Evolutionary conservation across 2,113 vertebrate genomes (phyloP), one percentile per base, ranked within the genome.

Genomic region (Balaeniceps rex): DNA sequence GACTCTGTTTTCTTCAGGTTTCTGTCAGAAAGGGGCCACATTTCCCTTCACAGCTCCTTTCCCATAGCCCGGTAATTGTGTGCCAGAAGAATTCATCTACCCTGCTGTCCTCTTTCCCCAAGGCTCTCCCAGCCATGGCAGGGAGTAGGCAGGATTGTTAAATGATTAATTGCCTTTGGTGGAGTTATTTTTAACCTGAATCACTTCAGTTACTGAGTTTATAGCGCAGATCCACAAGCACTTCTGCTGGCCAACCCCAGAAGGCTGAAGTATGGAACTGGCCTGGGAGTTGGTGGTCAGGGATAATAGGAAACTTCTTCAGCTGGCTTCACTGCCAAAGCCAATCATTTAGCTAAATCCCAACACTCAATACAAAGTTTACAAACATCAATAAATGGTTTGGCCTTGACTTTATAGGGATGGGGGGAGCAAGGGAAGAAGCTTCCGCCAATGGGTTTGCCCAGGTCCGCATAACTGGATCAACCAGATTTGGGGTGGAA

Each of bases 131-230:
- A 96, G 90, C 87, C 36, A 46, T 87, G 91, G 81, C 89, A 90
- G 78, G 40, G 75, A 83, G 63, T 52, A 69, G 70, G 88, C 90
- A 95, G 86, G 70, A 47, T 79, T 96, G 94, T 90, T 90, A 83
- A 90, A 83, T 94, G 84, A 96, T 94, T 52, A 79, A 96, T 93
- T 88, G 82, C 70, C 33, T 91, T 94, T 88, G 78, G 52, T 79
- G 58, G 66, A 65, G 93, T 94, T 97, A 96, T 97, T 96, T 97
- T 97, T 96, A 94, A 95, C 92, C 93, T 70, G 80, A 19, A 95
- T 96, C 57, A 31, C 74, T 94, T 79, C 52, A 68, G 77, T 87
- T 55, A 75, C 66, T 61, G 89, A 83, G 49, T 91, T 87, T 26
- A 19, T 64, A 92, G 74, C 8, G 2, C 57, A 94, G 90, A 72